Evolutionary conservation across 2,113 vertebrate species (phyloP), one percentile per base, ranked within the genome.

Genomic region (Sakesphorus luctuosus): DNA sequence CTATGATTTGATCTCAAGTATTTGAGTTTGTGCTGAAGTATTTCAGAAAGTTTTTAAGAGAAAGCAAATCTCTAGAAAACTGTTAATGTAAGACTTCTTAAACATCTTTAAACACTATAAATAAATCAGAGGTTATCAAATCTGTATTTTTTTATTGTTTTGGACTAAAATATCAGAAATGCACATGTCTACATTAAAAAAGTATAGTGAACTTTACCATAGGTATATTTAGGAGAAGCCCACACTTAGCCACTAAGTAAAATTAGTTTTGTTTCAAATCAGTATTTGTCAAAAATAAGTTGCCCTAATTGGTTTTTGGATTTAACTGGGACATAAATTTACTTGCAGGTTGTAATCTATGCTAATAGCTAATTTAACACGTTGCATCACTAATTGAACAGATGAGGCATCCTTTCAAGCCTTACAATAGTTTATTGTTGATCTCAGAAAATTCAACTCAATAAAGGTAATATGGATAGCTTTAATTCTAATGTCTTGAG

Each of bases 311-410:
- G 35, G 1, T 38, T 89, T 95, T 17, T 40, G 28, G 10, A 83
- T 88, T 86, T 95, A 89, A 84, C 35, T 73, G 9, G 81, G 50
- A 46, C 63, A 10, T 76, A 92, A 78, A 95, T 92, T 94, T 88
- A 82, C 55, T 91, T 95, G 47, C 46, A 84, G 43, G 65, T 93
- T 91, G 73, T 63, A 74, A 72, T 90, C 38, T 89, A 65, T 91
- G 87, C 79, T 82, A 80, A 68, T 87, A 80, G 87, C 79, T 97
- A 89, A 95, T 95, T 96, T 92, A 96, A 93, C 80, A 85, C 61
- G 55, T 33, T 76, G 71, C 69, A 53, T 91, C 87, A 65, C 87
- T 96, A 87, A 88, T 46, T 84, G 89, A 95, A 91, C 82, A 67
- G 74, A 84, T 95, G 83, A 95, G 84, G 94, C 85, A 74, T 83